These are phyloP conservation scores for Trichechus manatus DNA, from an alignment of 2,113 vertebrate species.

Conservation along the genomic window DNA sequence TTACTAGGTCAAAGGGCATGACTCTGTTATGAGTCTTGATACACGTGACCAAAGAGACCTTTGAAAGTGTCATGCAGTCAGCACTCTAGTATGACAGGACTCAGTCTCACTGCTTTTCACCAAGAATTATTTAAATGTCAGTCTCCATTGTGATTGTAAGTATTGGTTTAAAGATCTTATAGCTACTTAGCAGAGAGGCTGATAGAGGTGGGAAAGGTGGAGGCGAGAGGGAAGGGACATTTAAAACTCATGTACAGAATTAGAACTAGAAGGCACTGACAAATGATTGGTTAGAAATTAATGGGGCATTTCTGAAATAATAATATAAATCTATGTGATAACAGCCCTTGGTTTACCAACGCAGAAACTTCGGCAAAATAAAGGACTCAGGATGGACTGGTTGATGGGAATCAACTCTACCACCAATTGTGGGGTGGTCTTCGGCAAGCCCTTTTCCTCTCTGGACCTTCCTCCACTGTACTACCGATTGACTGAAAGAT, in stretches of 20 bases:
- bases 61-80: not conserved
- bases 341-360: not conserved
- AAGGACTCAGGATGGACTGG: not conserved
- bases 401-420: not conserved
- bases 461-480: not conserved
- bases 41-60: not conserved
- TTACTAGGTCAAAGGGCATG: conserved; percentile 34
- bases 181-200: not conserved
- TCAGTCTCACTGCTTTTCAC: conserved; percentile 21
- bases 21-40: conserved; percentile 23
- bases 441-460: conserved; percentile 31
- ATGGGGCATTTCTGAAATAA: not conserved
- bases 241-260: not conserved
- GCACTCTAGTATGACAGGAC: not conserved
- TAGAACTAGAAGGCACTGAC: not conserved
- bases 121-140: conserved; percentile 42
- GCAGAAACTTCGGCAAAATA: not conserved
- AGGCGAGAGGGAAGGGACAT: conserved; percentile 15
- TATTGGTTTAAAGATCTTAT: conserved; percentile 24
- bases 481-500: not conserved
- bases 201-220: not conserved
- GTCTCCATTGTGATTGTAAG: not conserved
- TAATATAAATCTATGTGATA: not conserved
- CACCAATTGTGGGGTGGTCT: not conserved
- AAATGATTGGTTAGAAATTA: conserved; percentile 38